Base-by-base conservation (phyloP, 2,113 vertebrate genomes). In the Bolborhynchus lineola region DNA sequence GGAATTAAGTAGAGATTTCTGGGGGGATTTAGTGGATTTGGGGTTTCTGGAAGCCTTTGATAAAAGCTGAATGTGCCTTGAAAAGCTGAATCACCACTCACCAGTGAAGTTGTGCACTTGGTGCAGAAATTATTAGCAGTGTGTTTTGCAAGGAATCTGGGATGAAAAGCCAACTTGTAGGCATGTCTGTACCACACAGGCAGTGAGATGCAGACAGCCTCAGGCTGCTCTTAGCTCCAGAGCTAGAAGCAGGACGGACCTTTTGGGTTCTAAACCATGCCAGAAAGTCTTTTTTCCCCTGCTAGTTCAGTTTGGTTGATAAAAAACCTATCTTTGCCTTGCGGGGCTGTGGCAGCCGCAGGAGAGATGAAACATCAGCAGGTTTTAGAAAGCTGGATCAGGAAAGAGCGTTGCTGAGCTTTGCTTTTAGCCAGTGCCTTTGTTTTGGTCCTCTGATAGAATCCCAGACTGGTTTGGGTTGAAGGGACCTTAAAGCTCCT, bases 301-400 rank as follows among this genome's bases (percentile, higher is more conserved):
- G 15, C 60, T 39, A 24, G 28, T 86, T 93, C 21, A 21, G 59
- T 33, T 5, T 25, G 41, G 81, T 89, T 93, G 42, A 87, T 84
- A 33, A 74, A 87, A 74, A 57, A 0, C 6, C 4, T 42, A 29
- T 29, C 2, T 3, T 17, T 1, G 15, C 60, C 50, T 83, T 0
- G 3, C 63, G 5, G 14, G 77, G 86, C 67, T 59, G 46, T 55
- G 53, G 83, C 74, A 42, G 60, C 60, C 23, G 13, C 41, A 47
- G 46, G 69, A 82, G 50, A 19, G 2, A 2, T 18, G 16, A 44
- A n/a, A 41, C 33, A 91, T 42, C 3, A 53, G 28, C 16, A 3
- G n/a, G 70, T 87, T 71, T 41, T 0, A 9, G 29, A 26, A 26
- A 13, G 17, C 2, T 83, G 68, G 63, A 29, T 33, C 23, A 2